Evolutionary conservation across 2,113 vertebrate genomes (phyloP), one percentile per base, ranked within the genome.

Genomic region (Carettochelys insculpta): DNA sequence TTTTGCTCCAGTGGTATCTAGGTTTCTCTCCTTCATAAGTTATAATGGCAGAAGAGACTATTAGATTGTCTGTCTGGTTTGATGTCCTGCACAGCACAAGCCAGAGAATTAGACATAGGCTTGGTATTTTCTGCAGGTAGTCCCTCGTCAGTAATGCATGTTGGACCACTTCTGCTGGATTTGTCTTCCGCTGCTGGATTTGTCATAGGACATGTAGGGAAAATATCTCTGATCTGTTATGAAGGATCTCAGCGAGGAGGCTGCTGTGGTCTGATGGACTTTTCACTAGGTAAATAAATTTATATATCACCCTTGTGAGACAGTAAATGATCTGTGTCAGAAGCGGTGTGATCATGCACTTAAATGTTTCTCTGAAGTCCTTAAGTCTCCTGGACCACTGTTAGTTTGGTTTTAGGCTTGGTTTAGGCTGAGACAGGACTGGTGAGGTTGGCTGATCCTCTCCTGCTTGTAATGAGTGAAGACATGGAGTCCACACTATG

Each of bases 71-170:
- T 91, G 82, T 78, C 86, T 80, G 54, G 68, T 76, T 8, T 65
- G 58, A n/a, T 16, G 31, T 61, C 58, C 58, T 3, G 76, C 8
- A 1, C 92, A 91, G 86, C 52, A 47, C 52, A n/a, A 84, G 65
- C 79, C 89, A 16, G 91, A 92, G 93, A 91, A 87, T 31, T 25
- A 71, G 65, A 94, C 90, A 91, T 92, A 86, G 86, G 73, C 24
- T 29, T 75, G 52, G n/a, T 76, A 11, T 91, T 92, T 95, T 85
- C 65, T 83, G 77, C 65, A 86, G 45, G 1, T 5, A 89, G 51
- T 82, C 51, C 45, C 85, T 41, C 31, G 13, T 71, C 34, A 38
- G 61, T 52, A 51, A 34, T 53, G 58, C 58, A 61, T 61, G 34
- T 17, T 61, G 31, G n/a, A 25, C 38, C 38, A 68, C 65, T 68